phyloP scores from a whole-genome alignment of 2,888 invertebrate genomes.

The Sicus ferrugineus region DNA sequence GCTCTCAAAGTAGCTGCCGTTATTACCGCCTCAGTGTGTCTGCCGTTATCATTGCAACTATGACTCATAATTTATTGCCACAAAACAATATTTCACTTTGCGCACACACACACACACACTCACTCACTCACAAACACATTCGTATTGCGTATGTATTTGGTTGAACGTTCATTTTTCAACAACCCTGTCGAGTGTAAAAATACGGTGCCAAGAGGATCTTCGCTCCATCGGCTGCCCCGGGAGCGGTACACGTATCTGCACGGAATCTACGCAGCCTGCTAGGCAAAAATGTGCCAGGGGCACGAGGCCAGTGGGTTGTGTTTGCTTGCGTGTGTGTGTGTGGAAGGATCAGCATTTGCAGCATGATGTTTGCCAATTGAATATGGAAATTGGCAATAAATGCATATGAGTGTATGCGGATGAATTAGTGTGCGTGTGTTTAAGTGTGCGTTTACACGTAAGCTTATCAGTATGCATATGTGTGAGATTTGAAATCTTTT shows the following conservation, averaged over 20 bases:
- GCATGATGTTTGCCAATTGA: constrained; percentile 42
- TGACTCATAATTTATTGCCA: constrained; percentile 28
- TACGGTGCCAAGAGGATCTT: background rate
- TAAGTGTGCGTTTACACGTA: background rate
- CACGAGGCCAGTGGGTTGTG: background rate
- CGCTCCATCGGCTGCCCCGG: background rate
- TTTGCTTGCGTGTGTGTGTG: background rate
- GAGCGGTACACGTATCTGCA: background rate
- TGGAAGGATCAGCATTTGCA: constrained; percentile 29
- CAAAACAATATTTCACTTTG: constrained; percentile 29
- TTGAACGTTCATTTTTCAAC: constrained; percentile 23
- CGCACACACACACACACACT: too few species aligned
- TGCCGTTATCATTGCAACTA: constrained; percentile 27
- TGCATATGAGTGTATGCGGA: constrained; percentile 29
- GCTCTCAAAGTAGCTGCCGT: constrained; percentile 1
- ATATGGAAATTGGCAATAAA: constrained; percentile 40
- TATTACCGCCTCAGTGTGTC: constrained; percentile 25
- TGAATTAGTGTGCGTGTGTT: constrained; percentile 18
- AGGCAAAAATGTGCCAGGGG: background rate
- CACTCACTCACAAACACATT: background rate
- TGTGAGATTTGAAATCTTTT: too few species aligned
- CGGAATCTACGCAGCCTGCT: background rate
- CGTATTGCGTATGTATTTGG: constrained; percentile 14
- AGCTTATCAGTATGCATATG: too few species aligned
- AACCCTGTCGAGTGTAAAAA: constrained; percentile 8